These are phyloP conservation scores for Brachionus koreanus DNA, from an alignment of 1,140 invertebrate species.

Conservation along the genomic window DNA sequence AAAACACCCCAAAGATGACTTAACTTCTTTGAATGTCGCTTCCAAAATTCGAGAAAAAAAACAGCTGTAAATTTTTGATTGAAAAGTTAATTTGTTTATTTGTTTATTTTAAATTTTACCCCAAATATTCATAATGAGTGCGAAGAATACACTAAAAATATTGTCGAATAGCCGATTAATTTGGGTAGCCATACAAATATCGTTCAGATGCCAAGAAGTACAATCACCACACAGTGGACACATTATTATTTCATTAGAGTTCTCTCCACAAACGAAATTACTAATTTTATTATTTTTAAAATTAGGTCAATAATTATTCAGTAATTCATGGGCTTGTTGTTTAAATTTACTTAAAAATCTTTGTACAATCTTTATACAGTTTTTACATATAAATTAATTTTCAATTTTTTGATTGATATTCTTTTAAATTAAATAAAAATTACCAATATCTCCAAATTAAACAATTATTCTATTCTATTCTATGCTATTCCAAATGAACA, in stretches of 20 bases:
- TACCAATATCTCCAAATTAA: too few relatives aligned
- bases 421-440: too few relatives aligned
- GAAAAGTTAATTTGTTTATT: neutral
- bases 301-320: neutral
- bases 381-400: too few relatives aligned
- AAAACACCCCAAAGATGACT: slow-evolving; percentile 88
- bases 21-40: slow-evolving; percentile 80
- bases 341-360: too few relatives aligned
- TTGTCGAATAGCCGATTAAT: slow-evolving; percentile 73
- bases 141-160: slow-evolving; percentile 70
- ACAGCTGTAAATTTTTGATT: slow-evolving; percentile 67
- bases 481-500: too few relatives aligned
- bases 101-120: slow-evolving; percentile 54
- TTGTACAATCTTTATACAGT: too few relatives aligned
- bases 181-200: slow-evolving; percentile 68
- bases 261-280: slow-evolving; percentile 30
- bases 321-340: too few relatives aligned
- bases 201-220: slow-evolving; percentile 68
- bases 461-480: too few relatives aligned
- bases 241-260: slow-evolving; percentile 44
- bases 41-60: slow-evolving; percentile 93
- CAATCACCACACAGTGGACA: slow-evolving; percentile 54
- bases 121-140: slow-evolving; percentile 75
- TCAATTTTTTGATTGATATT: too few relatives aligned
- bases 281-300: neutral